Evolutionary conservation across 2,797 vertebrate genomes (phyloP).

Genomic region (Selene dorsalis): DNA sequence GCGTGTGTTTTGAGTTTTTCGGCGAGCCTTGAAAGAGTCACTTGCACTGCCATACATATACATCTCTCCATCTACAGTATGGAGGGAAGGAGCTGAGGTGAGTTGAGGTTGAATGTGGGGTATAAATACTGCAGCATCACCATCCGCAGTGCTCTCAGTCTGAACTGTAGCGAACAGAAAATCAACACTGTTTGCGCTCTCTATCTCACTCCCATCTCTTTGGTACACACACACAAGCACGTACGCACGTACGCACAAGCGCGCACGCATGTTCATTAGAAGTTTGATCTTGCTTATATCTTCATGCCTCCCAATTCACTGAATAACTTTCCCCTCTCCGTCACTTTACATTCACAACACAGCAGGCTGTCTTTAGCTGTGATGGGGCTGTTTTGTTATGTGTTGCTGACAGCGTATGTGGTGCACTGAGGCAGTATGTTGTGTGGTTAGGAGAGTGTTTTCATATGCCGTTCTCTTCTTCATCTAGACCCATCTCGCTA

Average conservation of each 20-base stretch:
- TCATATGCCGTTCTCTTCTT: constrained; percentile 70
- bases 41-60: constrained; percentile 41
- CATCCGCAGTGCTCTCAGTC: constrained; percentile 78
- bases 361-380: constrained; percentile 10
- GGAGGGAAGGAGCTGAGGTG: constrained; percentile 67
- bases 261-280: constrained; percentile 22
- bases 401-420: constrained; percentile 49
- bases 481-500: constrained; percentile 75
- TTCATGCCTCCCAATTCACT: not conserved
- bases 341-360: constrained; percentile 26
- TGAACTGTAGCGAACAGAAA: constrained; percentile 72
- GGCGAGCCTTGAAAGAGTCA: constrained; percentile 44
- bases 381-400: constrained; percentile 48
- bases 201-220: constrained; percentile 42
- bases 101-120: constrained; percentile 74
- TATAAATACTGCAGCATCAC: constrained; percentile 79
- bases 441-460: constrained; percentile 60
- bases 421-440: constrained; percentile 56
- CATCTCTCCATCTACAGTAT: constrained; percentile 50
- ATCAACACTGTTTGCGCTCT: constrained; percentile 54
- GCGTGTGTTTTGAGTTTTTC: constrained; percentile 32
- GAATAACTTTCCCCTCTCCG: not conserved
- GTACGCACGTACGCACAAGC: too few relatives aligned
- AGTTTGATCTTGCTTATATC: constrained; percentile 28
- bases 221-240: constrained; percentile 23